phyloP scores from a whole-genome alignment of 2,113 vertebrate genomes.

The Coracopsis vasa region DNA sequence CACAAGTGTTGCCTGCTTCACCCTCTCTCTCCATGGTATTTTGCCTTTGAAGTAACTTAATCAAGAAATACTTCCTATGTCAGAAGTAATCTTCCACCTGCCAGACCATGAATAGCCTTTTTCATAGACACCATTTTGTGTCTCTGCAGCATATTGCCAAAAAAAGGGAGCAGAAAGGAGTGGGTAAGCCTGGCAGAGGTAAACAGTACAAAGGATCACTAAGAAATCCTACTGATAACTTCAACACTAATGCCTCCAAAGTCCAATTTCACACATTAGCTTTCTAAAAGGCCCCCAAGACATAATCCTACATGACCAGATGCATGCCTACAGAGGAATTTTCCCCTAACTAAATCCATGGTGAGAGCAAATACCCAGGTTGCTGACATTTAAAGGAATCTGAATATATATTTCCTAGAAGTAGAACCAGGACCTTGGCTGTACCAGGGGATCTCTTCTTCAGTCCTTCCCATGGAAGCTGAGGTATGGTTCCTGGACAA shows the following conservation, averaged over 20 bases:
- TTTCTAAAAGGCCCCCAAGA: not conserved
- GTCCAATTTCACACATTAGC: not conserved
- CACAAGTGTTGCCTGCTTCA: not conserved
- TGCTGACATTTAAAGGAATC: not conserved
- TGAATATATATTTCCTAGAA: not conserved
- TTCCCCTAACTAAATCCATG: not conserved
- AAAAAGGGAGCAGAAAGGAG: not conserved
- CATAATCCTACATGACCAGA: not conserved
- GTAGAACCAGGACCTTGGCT: not conserved
- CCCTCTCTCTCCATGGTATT: not conserved
- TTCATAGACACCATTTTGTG: constrained; percentile 8
- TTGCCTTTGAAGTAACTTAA: constrained; percentile 63
- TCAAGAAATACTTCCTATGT: constrained; percentile 59
- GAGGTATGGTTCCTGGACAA: not conserved
- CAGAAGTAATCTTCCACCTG: constrained; percentile 59
- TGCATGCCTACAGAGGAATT: not conserved
- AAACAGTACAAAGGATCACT: not conserved
- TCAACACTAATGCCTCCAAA: not conserved
- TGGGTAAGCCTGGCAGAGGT: not conserved
- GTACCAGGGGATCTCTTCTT: not conserved
- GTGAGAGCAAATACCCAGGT: not conserved
- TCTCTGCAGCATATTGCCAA: constrained; percentile 19
- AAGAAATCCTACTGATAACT: not conserved
- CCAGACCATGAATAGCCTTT: constrained; percentile 45
- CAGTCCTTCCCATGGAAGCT: not conserved